A percentile compares a stretch with the other conserved stretches of the same genome.
These are phyloP conservation scores for Tribolium madens DNA, from an alignment of 1,140 invertebrate genomes.

Conservation along the genomic window DNA sequence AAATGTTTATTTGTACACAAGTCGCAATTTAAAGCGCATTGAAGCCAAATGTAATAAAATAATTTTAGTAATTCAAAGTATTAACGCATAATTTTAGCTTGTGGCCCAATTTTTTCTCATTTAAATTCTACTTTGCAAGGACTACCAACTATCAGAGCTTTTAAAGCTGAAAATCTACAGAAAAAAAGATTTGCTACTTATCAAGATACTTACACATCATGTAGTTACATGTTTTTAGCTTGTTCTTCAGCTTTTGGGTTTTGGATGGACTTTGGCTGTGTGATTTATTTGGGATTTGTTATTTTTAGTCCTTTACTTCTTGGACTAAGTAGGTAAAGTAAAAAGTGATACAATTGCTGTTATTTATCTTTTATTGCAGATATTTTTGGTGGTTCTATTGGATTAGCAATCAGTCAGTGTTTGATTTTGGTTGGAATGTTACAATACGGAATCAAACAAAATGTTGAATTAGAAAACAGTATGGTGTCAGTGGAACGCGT, in stretches of 20 bases:
- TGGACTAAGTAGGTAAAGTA: conserved; percentile 3
- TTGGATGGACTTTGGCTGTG: conserved; percentile 80
- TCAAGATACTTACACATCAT: conserved; percentile 78
- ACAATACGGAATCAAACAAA: conserved; percentile 75
- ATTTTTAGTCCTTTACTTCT: neutral
- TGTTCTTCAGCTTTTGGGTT: conserved; percentile 78
- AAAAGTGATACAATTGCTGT: neutral
- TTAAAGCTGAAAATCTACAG: conserved; percentile 80
- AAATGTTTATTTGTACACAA: conserved; percentile 73
- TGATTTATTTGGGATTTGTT: neutral
- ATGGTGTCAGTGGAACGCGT: conserved; percentile 85
- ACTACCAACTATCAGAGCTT: conserved; percentile 88
- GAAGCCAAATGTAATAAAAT: conserved; percentile 72
- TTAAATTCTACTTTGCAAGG: conserved; percentile 76
- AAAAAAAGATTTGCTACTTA: conserved; percentile 83
- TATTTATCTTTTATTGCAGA: conserved; percentile 54
- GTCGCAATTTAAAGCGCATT: conserved; percentile 74
- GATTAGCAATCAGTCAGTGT: conserved; percentile 72
- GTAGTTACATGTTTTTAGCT: conserved; percentile 73
- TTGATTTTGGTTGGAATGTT: conserved; percentile 72
- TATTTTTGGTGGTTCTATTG: conserved; percentile 69
- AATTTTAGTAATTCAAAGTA: neutral
- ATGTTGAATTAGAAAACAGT: conserved; percentile 76
- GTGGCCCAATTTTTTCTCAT: conserved; percentile 76
- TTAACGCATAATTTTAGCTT: conserved; percentile 46